Conservation (phyloP, 2,888 invertebrate species). For the Alloscopus bannaensis region DNA sequence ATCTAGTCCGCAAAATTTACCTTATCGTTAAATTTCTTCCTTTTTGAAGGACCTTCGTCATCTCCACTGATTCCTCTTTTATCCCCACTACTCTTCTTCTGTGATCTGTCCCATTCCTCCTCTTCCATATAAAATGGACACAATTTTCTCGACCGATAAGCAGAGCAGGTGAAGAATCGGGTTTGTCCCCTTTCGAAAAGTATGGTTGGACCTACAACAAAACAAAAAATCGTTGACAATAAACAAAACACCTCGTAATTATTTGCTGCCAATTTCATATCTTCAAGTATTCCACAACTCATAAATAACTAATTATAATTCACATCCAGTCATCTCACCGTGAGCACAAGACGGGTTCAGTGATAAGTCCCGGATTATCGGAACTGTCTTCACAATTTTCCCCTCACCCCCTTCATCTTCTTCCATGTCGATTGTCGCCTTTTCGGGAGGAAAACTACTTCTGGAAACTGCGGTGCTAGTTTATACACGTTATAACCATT, state of each 20-base stretch:
- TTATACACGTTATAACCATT: too few relatives aligned
- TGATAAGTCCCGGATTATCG: constrained; percentile 47
- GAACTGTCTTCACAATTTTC: constrained; percentile 43
- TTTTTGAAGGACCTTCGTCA: not conserved
- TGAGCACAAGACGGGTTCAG: constrained; percentile 53
- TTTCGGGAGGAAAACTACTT: too few relatives aligned
- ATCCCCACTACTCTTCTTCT: not conserved
- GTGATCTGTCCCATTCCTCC: constrained; percentile 44
- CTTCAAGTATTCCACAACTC: not conserved
- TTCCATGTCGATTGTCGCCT: too few relatives aligned
- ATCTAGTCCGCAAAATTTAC: not conserved
- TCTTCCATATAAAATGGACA: constrained; percentile 51
- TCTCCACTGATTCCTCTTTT: not conserved
- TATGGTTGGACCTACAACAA: constrained; percentile 51
- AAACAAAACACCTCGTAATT: too few relatives aligned
- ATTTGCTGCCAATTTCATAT: constrained; percentile 3
- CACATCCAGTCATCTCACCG: constrained; percentile 25
- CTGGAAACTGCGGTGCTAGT: too few relatives aligned
- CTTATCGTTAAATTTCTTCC: constrained; percentile 2
- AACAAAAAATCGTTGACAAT: not conserved
- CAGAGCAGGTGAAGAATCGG: constrained; percentile 58
- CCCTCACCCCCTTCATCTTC: too few relatives aligned
- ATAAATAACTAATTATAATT: not conserved
- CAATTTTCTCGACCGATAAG: constrained; percentile 42
- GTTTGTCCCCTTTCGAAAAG: constrained; percentile 42